Evolutionary conservation across 2,888 invertebrate species (phyloP).

Genomic region (Rotaria macrura): DNA sequence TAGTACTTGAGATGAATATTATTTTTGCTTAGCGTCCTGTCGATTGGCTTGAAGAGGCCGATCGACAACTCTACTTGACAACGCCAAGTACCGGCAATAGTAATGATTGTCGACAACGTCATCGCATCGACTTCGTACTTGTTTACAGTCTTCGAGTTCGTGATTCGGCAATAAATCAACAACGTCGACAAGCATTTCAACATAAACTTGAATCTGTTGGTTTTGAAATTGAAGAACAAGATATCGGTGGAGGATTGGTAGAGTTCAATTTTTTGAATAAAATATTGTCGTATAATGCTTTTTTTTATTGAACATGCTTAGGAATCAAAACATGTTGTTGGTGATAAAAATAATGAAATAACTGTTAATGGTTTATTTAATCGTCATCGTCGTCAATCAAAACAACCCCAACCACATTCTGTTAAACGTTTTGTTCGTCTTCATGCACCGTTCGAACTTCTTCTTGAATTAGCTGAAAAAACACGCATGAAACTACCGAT

Average conservation of each 20-base stretch:
- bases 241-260: neutral
- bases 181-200: constrained; percentile 5
- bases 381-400: neutral
- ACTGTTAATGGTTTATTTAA: neutral
- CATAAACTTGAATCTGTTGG: neutral
- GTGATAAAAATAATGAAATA: neutral
- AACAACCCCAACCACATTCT: neutral
- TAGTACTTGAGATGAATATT: neutral
- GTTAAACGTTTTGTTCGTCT: constrained; percentile 64
- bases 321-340: neutral
- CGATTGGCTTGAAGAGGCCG: constrained; percentile 12
- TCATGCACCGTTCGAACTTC: constrained; percentile 70
- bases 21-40: neutral
- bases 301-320: neutral
- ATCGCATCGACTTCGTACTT: constrained; percentile 7
- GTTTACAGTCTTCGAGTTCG: neutral
- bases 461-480: constrained; percentile 77
- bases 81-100: neutral
- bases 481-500: constrained; percentile 83
- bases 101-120: neutral
- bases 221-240: constrained; percentile 8
- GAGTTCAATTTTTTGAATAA: neutral
- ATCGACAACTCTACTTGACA: neutral
- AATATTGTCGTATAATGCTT: neutral
- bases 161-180: neutral